phyloP scores from a whole-genome alignment of 64 coral and sea anemone species.

The Pocillopora verrucosa region DNA sequence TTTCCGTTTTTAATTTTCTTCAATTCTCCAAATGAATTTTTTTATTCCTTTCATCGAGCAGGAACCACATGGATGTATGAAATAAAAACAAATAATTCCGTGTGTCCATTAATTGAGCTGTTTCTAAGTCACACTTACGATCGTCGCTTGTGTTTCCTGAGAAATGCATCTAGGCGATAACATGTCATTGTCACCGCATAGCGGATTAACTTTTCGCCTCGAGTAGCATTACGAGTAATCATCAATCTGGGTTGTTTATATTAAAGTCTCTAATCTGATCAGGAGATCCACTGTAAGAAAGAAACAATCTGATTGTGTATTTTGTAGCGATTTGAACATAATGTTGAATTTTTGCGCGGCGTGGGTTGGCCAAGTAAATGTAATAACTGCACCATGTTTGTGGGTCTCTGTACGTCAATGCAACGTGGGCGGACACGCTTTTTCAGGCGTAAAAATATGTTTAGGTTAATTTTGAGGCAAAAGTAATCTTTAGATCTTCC shows the following conservation, averaged over 20 bases:
- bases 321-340: neutral
- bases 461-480: neutral
- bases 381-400: neutral
- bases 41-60: too few species aligned
- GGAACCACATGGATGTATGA: too few species aligned
- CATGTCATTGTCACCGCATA: too few species aligned
- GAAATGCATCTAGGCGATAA: neutral
- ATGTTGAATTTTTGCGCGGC: neutral
- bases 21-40: too few species aligned
- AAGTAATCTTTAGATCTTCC: neutral
- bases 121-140: too few species aligned
- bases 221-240: neutral
- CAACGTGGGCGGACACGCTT: neutral
- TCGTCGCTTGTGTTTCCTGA: neutral
- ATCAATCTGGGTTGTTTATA: neutral
- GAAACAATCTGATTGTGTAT: neutral
- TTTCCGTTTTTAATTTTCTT: too few species aligned
- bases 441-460: neutral
- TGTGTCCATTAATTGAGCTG: too few species aligned
- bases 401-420: neutral
- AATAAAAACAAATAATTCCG: too few species aligned
- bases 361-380: neutral
- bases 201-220: neutral
- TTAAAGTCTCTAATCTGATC: conserved; percentile 2
- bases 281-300: neutral